Evolutionary conservation across 2,797 vertebrate species (phyloP), one percentile per base, ranked within the genome.

Genomic region (Channa striata): DNA sequence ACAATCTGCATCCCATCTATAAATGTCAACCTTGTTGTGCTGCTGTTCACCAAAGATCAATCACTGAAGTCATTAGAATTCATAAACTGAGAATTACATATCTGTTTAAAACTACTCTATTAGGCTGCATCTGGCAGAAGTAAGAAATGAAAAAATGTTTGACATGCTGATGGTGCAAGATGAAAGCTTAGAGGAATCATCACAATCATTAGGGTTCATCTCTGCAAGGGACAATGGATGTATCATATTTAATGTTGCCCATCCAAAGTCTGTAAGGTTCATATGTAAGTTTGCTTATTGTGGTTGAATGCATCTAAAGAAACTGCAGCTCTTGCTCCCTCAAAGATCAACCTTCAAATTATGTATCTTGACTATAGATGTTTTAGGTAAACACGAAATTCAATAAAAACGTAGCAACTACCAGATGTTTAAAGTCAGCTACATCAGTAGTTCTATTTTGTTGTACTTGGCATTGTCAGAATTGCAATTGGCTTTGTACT

Each of bases 401-500:
- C 11, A 70, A 68, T 67, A 68, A 59, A 77, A 50, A 39, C 23
- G 21, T 12, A 34, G 17, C 40, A 36, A 21, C 11, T 57, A 46
- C 16, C 50, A 23, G 44, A 43, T 56, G 51, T 51, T 68, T 39
- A 19, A n/a, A 61, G 20, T 8, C 34, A 74, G 21, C n/a, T 8
- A 11, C 3, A 8, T 59, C 23, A 33, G 19, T 60, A 16, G 49
- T 20, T 48, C n/a, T 17, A 39, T 67, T 8, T 30, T 68, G 53
- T 76, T 78, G 65, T 19, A 36, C 33, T 73, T 79, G 77, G 65
- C 62, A 46, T n/a, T n/a, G n/a, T n/a, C n/a, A n/a, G n/a, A 19
- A 21, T n/a, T 13, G 25, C 16, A 52, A 56, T 47, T 39, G 17
- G 17, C 21, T 4, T 34, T 61, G 0, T 2, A 2, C 36, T 59